phyloP scores from a whole-genome alignment of 2,888 invertebrate species.

The Subacronicta megacephala region DNA sequence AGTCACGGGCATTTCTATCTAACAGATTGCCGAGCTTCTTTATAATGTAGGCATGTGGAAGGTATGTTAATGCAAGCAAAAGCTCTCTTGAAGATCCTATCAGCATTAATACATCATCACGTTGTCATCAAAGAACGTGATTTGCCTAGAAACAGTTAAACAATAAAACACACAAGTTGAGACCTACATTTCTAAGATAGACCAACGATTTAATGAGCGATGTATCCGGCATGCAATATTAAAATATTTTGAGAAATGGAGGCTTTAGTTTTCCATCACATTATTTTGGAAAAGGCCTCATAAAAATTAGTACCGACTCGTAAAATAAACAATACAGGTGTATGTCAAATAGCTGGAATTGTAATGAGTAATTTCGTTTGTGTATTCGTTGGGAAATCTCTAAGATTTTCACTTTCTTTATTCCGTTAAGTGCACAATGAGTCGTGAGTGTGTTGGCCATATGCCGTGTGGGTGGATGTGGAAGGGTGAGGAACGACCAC shows the following conservation, averaged over 20 bases:
- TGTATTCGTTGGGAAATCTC: slow-evolving; percentile 36
- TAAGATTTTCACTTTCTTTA: slow-evolving; percentile 54
- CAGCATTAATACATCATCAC: slow-evolving; percentile 40
- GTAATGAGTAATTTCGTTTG: slow-evolving; percentile 26
- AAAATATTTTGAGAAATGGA: slow-evolving; percentile 26
- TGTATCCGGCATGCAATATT: slow-evolving; percentile 23
- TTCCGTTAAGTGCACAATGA: slow-evolving; percentile 46
- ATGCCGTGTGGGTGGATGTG: slow-evolving; percentile 66
- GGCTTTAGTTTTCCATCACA: slow-evolving; percentile 17
- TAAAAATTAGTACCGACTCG: slow-evolving; percentile 11
- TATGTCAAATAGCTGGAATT: slow-evolving; percentile 26
- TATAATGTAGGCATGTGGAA: slow-evolving; percentile 6
- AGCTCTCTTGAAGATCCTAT: slow-evolving; percentile 36
- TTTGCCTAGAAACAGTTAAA: slow-evolving; percentile 30
- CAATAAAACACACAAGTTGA: slow-evolving; percentile 36
- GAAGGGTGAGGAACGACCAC: slow-evolving; percentile 77
- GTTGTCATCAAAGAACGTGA: slow-evolving; percentile 47
- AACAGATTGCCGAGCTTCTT: slow-evolving; percentile 12
- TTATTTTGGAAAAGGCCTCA: slow-evolving; percentile 9
- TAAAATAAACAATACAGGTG: slow-evolving; percentile 25
- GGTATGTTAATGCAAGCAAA: slow-evolving; percentile 33
- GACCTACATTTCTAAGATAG: slow-evolving; percentile 24
- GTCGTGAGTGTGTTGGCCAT: slow-evolving; percentile 43
- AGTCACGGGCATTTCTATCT: slow-evolving; percentile 12
- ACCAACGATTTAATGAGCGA: slow-evolving; percentile 24